Conservation (phyloP, 2,888 invertebrate genomes). For the Papilio protenor region DNA sequence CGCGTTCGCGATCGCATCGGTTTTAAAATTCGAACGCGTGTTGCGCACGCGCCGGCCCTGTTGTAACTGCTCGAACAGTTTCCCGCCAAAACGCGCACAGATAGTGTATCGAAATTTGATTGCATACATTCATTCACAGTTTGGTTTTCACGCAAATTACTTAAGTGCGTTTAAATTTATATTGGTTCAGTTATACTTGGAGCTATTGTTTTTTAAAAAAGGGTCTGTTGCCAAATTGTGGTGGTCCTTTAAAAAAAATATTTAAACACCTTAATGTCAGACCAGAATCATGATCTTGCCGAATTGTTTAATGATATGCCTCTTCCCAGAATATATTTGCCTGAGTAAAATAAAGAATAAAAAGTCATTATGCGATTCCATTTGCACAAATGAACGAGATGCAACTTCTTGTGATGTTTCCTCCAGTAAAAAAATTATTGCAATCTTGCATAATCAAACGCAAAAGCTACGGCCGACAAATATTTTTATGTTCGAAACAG, state of each 20-base stretch:
- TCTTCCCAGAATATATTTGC: not conserved
- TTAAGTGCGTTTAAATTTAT: not conserved
- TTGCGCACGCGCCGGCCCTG: conserved; percentile 77
- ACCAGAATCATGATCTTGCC: not conserved
- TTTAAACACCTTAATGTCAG: not conserved
- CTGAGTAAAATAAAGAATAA: not conserved
- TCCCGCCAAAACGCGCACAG: conserved; percentile 78
- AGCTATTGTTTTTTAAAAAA: not conserved
- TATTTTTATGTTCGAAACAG: conserved; percentile 7
- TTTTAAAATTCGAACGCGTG: conserved; percentile 73
- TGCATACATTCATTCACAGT: conserved; percentile 70
- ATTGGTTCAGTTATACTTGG: not conserved
- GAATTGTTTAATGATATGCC: not conserved
- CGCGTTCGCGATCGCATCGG: conserved; percentile 78
- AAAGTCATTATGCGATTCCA: conserved; percentile 9
- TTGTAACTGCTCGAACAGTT: conserved; percentile 71
- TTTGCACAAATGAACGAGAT: conserved; percentile 6
- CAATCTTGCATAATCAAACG: conserved; percentile 1
- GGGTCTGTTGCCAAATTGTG: not conserved
- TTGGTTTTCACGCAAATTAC: conserved; percentile 26
- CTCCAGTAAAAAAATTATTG: conserved; percentile 22
- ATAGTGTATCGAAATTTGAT: conserved; percentile 63
- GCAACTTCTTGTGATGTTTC: conserved; percentile 1
- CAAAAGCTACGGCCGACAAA: conserved; percentile 1
- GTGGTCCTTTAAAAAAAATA: not conserved